These are phyloP conservation scores for Arbacia lixula DNA, from an alignment of 53 echinoderm and acorn worm species.

Conservation along the genomic window DNA sequence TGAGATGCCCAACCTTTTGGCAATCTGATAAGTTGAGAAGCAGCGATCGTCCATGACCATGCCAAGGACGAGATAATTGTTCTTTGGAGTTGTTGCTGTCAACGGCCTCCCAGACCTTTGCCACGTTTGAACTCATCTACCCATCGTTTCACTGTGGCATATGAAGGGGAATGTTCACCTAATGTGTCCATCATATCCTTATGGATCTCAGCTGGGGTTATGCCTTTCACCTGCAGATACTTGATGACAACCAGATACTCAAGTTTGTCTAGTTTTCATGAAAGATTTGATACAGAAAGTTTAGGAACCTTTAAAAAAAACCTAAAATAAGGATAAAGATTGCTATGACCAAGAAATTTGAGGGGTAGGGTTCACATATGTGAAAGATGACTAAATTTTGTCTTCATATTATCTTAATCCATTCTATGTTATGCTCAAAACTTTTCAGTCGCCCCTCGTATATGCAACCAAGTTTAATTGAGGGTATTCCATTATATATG, in stretches of 20 bases:
- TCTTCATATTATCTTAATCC: too few species aligned
- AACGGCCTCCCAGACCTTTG: slow-evolving; percentile 25
- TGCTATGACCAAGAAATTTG: slow-evolving; percentile 12
- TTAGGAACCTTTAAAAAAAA: slow-evolving; percentile 13
- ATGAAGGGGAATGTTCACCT: slow-evolving; percentile 15
- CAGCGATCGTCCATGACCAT: slow-evolving; percentile 12
- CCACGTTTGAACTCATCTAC: slow-evolving; percentile 40
- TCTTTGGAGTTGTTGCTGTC: slow-evolving; percentile 13
- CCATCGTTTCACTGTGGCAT: slow-evolving; percentile 24
- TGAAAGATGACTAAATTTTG: too few species aligned
- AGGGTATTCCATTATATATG: too few species aligned
- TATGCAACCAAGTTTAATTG: too few species aligned
- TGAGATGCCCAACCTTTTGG: slow-evolving; percentile 25
- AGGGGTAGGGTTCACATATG: too few species aligned
- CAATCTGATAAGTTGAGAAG: slow-evolving; percentile 18
- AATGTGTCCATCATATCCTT: neutral
- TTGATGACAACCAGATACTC: slow-evolving; percentile 6
- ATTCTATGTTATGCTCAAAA: neutral
- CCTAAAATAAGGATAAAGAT: slow-evolving; percentile 15
- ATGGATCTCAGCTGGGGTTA: slow-evolving; percentile 40
- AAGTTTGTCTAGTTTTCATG: slow-evolving; percentile 16
- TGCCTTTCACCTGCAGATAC: slow-evolving; percentile 40
- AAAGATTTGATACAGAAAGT: neutral
- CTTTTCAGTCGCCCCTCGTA: neutral
- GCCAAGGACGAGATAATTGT: slow-evolving; percentile 17